Evolutionary conservation across 2,888 invertebrate species (phyloP), one percentile per base, ranked within the genome.

Genomic region (Nomada ruficornis): DNA sequence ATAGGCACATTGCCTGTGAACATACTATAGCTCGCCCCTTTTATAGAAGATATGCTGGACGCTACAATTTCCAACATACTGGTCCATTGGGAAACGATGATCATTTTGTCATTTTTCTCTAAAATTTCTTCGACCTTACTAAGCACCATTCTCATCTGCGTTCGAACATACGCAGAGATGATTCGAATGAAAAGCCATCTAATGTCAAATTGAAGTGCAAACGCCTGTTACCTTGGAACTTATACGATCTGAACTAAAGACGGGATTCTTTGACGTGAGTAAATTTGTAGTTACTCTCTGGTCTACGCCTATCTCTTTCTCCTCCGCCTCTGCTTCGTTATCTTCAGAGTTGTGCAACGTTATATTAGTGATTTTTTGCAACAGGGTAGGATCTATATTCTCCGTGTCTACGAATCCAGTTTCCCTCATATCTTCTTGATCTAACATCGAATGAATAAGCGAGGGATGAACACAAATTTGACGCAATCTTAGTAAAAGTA

Each of bases 81-180:
- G 0, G 98, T 97, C 99, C 99, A 99, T 91, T 99, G 99, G 0
- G 98, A 99, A 0, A 99, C 98, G 7, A 99, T 95, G 9, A 98
- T 96, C 0, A 96, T 96, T 92, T 98, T 98, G 84, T 98, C 97
- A 0, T 94, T 94, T 90, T 88, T 90, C 0, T 87, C 78, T 26
- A 94, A 44, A 57, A 92, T 94, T 13, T 95, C 93, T 76, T 95
- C 90, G 0, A 97, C 91, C 5, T 95, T 95, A 15, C 95, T 93
- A 86, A 97, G 93, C 13, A 96, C 95, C 3, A 95, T 95, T n/a
- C 93, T 91, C 86, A 97, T 95, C 95, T 95, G 81, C 50, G 89
- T 20, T 20, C 11, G 1, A 62, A 82, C n/a, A n/a, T 20, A 29
- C 18, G 29, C 15, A 63, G 15, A 47, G 18, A 11, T 29, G 50